phyloP scores from a whole-genome alignment of 1,140 invertebrate genomes.

The Bombus confusus region DNA sequence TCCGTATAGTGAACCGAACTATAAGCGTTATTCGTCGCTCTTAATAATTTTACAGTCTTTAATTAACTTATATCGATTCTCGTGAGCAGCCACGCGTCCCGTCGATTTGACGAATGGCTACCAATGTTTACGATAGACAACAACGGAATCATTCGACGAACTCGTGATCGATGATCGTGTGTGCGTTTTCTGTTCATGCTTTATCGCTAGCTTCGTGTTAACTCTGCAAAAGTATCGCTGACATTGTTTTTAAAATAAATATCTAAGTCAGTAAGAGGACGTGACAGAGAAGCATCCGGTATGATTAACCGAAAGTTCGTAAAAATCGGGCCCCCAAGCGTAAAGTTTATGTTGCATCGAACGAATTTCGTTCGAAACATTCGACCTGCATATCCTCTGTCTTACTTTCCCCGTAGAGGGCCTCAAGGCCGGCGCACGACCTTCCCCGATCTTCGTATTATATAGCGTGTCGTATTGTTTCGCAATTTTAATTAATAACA shows the following conservation, averaged over 20 bases:
- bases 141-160: slow-evolving; percentile 57
- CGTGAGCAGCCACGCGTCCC: slow-evolving; percentile 25
- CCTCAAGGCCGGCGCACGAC: slow-evolving; percentile 15
- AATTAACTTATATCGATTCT: slow-evolving; percentile 31
- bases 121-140: slow-evolving; percentile 38
- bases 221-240: slow-evolving; percentile 58
- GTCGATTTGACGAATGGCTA: slow-evolving; percentile 37
- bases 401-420: slow-evolving; percentile 13
- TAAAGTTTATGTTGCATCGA: background rate
- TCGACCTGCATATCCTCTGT: background rate
- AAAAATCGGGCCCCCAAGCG: background rate
- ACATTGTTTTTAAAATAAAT: slow-evolving; percentile 51
- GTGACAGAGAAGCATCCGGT: background rate
- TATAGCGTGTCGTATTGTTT: background rate
- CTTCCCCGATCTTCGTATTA: slow-evolving; percentile 10
- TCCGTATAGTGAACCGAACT: background rate
- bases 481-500: slow-evolving; percentile 33
- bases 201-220: slow-evolving; percentile 38
- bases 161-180: slow-evolving; percentile 66
- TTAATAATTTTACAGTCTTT: slow-evolving; percentile 39
- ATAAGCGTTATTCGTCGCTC: background rate
- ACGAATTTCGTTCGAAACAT: slow-evolving; percentile 3
- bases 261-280: background rate
- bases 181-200: slow-evolving; percentile 17
- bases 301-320: slow-evolving; percentile 18